Conservation (phyloP, 2,888 invertebrate species). For the Euspilapteryx auroguttella region DNA sequence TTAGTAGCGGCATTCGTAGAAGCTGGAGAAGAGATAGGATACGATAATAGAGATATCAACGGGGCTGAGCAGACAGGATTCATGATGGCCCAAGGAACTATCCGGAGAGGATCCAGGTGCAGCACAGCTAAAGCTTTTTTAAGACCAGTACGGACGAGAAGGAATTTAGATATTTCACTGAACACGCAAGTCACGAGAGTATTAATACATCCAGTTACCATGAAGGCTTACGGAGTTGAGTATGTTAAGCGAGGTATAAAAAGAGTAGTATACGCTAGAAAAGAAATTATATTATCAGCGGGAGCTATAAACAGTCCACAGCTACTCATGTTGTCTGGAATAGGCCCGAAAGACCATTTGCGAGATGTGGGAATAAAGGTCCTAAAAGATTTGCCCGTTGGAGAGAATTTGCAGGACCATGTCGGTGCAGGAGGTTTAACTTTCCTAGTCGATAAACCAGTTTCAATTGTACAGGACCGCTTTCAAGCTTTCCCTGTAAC, state of each 20-base stretch:
- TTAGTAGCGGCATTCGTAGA: slow-evolving; percentile 81
- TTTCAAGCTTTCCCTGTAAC: slow-evolving; percentile 77
- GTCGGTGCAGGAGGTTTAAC: slow-evolving; percentile 84
- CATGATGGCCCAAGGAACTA: slow-evolving; percentile 82
- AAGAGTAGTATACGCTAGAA: slow-evolving; percentile 71
- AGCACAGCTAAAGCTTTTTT: slow-evolving; percentile 88
- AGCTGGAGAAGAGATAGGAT: slow-evolving; percentile 80
- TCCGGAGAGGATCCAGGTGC: slow-evolving; percentile 77
- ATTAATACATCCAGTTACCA: slow-evolving; percentile 72
- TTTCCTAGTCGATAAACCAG: slow-evolving; percentile 80
- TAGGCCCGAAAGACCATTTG: slow-evolving; percentile 74
- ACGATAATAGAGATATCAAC: slow-evolving; percentile 81
- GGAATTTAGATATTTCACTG: slow-evolving; percentile 80
- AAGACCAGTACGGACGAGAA: slow-evolving; percentile 72
- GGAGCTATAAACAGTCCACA: slow-evolving; percentile 93
- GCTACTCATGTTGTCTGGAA: slow-evolving; percentile 87
- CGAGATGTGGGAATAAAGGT: slow-evolving; percentile 71
- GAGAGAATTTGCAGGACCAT: slow-evolving; percentile 86
- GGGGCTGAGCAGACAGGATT: slow-evolving; percentile 79
- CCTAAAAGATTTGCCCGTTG: slow-evolving; percentile 74
- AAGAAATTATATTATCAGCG: slow-evolving; percentile 85
- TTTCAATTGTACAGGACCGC: slow-evolving; percentile 79
- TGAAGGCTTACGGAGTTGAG: slow-evolving; percentile 79
- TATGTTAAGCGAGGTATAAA: slow-evolving; percentile 73
- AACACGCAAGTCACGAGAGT: slow-evolving; percentile 78